Conservation (phyloP, 2,888 invertebrate species). For the Leptinotarsa tumamoca region DNA sequence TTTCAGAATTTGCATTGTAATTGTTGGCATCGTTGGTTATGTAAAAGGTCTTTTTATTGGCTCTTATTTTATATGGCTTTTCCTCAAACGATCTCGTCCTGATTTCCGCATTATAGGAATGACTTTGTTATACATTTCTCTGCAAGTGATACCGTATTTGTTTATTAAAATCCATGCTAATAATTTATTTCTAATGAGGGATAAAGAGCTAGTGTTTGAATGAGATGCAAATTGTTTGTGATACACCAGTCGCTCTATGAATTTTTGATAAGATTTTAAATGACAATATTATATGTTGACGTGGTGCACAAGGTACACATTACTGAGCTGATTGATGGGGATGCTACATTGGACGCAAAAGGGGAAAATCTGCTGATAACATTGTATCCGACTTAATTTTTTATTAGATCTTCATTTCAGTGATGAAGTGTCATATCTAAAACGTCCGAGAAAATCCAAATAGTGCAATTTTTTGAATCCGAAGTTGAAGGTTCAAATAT, state of each 20-base stretch:
- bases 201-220: not conserved
- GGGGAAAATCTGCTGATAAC: too few species aligned
- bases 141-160: not conserved
- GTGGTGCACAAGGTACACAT: not conserved
- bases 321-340: too few species aligned
- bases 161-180: not conserved
- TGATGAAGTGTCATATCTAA: too few species aligned
- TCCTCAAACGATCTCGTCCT: not conserved
- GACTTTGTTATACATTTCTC: too few species aligned
- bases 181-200: not conserved
- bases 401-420: too few species aligned
- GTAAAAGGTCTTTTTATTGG: conserved; percentile 24
- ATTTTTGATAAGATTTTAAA: not conserved
- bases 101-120: not conserved
- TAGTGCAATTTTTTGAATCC: too few species aligned
- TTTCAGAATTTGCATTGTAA: conserved; percentile 37
- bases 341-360: too few species aligned
- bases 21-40: conserved; percentile 28
- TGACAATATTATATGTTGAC: not conserved
- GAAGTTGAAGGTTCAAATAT: too few species aligned
- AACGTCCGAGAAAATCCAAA: too few species aligned
- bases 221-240: not conserved
- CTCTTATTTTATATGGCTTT: conserved; percentile 22
- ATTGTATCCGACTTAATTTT: too few species aligned
- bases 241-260: not conserved